phyloP scores from a whole-genome alignment of 2,888 invertebrate genomes.

The Phaedon cochleariae region DNA sequence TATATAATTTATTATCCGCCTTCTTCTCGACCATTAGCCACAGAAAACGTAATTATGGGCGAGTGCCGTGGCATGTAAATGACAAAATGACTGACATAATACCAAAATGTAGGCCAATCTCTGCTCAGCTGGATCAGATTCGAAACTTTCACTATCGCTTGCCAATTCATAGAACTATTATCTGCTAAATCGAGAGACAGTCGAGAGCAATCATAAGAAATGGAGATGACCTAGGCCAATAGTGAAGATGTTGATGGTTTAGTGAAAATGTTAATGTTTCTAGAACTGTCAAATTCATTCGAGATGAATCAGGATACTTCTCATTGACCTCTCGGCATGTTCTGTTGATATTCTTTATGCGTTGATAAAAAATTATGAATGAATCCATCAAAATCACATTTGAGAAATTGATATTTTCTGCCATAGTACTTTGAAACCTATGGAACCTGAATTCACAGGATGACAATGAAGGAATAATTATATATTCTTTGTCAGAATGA shows the following conservation, averaged over 20 bases:
- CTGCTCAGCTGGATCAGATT: conserved; percentile 26
- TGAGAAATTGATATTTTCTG: too few species aligned
- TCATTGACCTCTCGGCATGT: too few species aligned
- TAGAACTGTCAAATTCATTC: too few species aligned
- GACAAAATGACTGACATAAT: conserved; percentile 27
- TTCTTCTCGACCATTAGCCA: conserved; percentile 14
- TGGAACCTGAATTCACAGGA: too few species aligned
- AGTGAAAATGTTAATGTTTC: background rate
- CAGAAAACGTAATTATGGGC: conserved; percentile 3
- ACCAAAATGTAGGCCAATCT: conserved; percentile 31
- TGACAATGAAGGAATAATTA: too few species aligned
- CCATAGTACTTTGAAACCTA: too few species aligned
- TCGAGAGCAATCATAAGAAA: background rate
- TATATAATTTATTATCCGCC: conserved; percentile 7
- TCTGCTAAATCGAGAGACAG: background rate
- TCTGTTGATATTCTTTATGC: too few species aligned
- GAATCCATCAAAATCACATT: too few species aligned
- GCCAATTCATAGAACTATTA: conserved; percentile 23
- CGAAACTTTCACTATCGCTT: conserved; percentile 34
- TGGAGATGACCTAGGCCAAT: conserved; percentile 28
- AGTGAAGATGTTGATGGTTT: conserved; percentile 8
- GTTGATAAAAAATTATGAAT: too few species aligned
- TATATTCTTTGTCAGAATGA: too few species aligned
- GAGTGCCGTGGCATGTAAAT: conserved; percentile 20
- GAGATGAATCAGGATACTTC: too few species aligned